Percentiles rank a stretch among this genome's conserved stretches.
phyloP scores from a whole-genome alignment of 2,113 vertebrate species.

The Trematocara variabile region DNA sequence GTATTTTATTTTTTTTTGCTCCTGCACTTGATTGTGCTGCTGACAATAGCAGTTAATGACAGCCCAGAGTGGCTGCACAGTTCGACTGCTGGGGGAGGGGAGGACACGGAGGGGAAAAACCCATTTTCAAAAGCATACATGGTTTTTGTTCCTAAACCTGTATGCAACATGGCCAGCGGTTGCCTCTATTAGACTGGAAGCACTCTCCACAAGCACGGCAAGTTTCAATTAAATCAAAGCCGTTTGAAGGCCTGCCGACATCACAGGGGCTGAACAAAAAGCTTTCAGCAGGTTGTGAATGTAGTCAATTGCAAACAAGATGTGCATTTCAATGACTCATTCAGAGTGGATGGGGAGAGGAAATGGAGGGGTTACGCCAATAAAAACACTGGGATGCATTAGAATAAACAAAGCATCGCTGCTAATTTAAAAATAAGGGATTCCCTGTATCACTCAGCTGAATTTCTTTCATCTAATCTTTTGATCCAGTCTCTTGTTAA shows the following conservation, averaged over 20 bases:
- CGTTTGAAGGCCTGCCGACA: conserved; percentile 47
- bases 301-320: conserved; percentile 70
- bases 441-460: conserved; percentile 2
- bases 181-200: conserved; percentile 46
- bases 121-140: conserved; percentile 41
- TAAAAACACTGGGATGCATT: conserved; percentile 46
- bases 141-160: conserved; percentile 64
- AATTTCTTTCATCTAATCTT: neutral
- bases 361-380: conserved; percentile 53
- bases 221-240: conserved; percentile 67
- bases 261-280: conserved; percentile 65
- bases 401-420: conserved; percentile 26
- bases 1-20: conserved; percentile 1
- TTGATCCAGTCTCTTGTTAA: conserved; percentile 15
- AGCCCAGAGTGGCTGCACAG: conserved; percentile 51
- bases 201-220: conserved; percentile 30
- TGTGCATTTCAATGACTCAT: conserved; percentile 77
- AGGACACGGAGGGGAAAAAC: neutral
- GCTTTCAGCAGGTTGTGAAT: conserved; percentile 70
- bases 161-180: conserved; percentile 22
- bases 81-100: conserved; percentile 27
- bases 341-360: conserved; percentile 49
- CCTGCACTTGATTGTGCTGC: conserved; percentile 61
- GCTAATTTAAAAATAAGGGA: conserved; percentile 30
- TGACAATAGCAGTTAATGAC: conserved; percentile 73